Percentiles rank a stretch among this genome's conserved stretches.
These are phyloP conservation scores for Sciurus vulgaris DNA, from an alignment of 2,797 vertebrate genomes.

Conservation along the genomic window DNA sequence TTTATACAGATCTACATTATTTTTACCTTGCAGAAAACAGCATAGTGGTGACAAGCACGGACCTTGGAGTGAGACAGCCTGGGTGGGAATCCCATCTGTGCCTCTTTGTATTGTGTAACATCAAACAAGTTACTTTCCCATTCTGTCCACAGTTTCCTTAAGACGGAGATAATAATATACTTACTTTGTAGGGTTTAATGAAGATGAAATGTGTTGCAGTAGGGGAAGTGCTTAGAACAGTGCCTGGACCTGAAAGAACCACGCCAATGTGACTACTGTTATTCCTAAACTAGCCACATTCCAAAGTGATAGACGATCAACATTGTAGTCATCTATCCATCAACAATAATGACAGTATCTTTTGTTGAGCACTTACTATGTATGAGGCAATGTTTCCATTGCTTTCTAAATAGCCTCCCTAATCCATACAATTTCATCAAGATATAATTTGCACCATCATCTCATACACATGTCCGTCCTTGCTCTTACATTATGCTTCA, in stretches of 20 bases:
- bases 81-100: neutral
- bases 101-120: neutral
- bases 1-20: neutral
- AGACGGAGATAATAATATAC: neutral
- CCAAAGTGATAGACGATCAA: neutral
- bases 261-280: neutral
- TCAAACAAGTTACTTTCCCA: neutral
- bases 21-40: constrained; percentile 33
- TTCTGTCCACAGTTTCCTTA: constrained; percentile 7
- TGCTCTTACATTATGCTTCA: neutral
- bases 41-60: neutral
- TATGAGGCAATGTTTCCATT: neutral
- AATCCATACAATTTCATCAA: neutral
- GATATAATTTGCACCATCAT: neutral
- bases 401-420: neutral
- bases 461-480: neutral
- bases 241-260: neutral
- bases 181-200: neutral
- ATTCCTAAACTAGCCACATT: neutral
- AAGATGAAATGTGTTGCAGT: constrained; percentile 5
- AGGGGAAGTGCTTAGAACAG: neutral
- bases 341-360: neutral
- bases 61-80: neutral
- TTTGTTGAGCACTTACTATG: neutral
- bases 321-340: neutral